Conservation (phyloP, 2,797 vertebrate species). For the Ambastaia sidthimunki region DNA sequence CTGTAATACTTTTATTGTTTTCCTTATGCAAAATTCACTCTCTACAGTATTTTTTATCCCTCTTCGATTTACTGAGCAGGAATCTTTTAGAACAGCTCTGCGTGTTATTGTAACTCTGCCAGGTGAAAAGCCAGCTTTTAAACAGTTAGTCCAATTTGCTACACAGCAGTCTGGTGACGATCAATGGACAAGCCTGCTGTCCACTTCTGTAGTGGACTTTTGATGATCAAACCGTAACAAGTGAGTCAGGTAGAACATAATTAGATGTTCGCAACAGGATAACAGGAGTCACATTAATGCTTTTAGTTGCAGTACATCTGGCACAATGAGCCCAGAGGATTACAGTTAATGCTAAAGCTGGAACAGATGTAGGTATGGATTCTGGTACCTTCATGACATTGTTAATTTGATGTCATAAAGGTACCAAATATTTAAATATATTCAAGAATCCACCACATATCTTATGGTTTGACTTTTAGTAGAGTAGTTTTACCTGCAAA, state of each 20-base stretch:
- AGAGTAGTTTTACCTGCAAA: not conserved
- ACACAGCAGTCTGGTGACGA: conserved; percentile 3
- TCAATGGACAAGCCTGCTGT: conserved; percentile 43
- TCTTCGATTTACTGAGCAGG: conserved; percentile 12
- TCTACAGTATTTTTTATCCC: not conserved
- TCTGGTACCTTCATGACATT: not conserved
- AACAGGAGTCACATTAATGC: conserved; percentile 46
- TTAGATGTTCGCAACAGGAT: conserved; percentile 52
- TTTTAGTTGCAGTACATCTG: conserved; percentile 28
- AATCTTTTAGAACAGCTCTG: conserved; percentile 18
- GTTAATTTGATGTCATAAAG: not conserved
- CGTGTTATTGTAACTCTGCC: conserved; percentile 41
- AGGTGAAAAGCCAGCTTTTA: conserved; percentile 41
- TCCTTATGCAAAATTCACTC: not conserved
- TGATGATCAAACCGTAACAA: conserved; percentile 55
- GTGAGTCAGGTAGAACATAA: conserved; percentile 44
- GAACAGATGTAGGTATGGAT: not conserved
- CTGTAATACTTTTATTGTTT: not conserved
- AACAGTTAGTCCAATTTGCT: conserved; percentile 43
- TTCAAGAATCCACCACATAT: not conserved
- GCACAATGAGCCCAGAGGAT: conserved; percentile 16
- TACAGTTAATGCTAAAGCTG: not conserved
- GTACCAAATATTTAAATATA: not conserved
- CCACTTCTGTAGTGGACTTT: conserved; percentile 34
- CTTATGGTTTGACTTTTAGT: not conserved